Conservation (phyloP, 2,113 vertebrate species). For the Ophthalmolycus amberensis region DNA sequence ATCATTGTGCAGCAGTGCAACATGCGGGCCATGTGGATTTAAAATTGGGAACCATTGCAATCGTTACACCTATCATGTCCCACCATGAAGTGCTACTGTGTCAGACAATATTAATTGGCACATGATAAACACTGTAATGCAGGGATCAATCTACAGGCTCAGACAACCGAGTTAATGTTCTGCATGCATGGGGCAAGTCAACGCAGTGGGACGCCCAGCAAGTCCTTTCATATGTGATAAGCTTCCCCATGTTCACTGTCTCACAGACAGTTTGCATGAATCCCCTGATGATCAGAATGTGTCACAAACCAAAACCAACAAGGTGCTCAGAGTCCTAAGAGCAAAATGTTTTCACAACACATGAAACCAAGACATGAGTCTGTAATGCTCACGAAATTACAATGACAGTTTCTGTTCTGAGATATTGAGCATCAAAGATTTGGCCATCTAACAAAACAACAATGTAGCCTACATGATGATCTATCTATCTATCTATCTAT, state of each 20-base stretch:
- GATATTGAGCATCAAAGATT: not conserved
- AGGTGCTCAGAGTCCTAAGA: not conserved
- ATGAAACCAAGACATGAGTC: not conserved
- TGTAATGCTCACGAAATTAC: not conserved
- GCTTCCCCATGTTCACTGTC: conserved; percentile 19
- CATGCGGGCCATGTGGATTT: not conserved
- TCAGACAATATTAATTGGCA: not conserved
- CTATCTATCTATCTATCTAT: no score
- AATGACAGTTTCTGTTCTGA: not conserved
- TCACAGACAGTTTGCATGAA: conserved; percentile 23
- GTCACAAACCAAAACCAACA: conserved; percentile 1
- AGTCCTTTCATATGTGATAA: conserved; percentile 40
- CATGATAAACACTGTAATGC: conserved; percentile 15
- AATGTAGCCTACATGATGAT: not conserved
- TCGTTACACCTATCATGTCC: not conserved
- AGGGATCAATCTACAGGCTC: not conserved
- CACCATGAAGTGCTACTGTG: not conserved
- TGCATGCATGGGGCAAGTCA: conserved; percentile 17
- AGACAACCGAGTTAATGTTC: not conserved
- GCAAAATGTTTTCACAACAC: not conserved
- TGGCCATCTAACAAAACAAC: not conserved
- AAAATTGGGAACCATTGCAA: not conserved
- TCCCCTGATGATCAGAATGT: conserved; percentile 34
- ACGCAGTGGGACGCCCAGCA: not conserved
- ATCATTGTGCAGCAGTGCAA: not conserved